Base-by-base conservation (phyloP, 1,140 invertebrate species). In the Drosophila sucinea region DNA sequence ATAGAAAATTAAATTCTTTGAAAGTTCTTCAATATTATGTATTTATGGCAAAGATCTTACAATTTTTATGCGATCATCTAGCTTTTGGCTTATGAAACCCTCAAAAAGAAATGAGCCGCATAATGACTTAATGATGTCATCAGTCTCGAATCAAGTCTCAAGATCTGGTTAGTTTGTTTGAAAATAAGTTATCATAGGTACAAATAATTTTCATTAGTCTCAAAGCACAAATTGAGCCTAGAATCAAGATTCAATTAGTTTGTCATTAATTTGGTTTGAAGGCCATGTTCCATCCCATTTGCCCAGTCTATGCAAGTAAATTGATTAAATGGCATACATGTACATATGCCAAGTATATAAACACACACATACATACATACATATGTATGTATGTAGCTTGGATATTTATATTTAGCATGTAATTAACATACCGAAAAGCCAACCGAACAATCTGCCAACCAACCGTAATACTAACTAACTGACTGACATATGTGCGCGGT, bases 301-400 rank as follows among this genome's bases (percentile, higher is more conserved):
- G 69, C 30, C 33, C 41, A 51, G 62, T 64, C 41, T 55, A 65
- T 69, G 54, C 38, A 61, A 72, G 81, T 82, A 72, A 75, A 85
- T 86, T 86, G 80, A 85, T 85, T 73, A 85, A 85, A 82, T 79
- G 68, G 74, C 72, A 62, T 69, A 47, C 55, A 56, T 44, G 76
- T 58, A 73, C 27, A 56, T 27, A 33, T 40, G 57, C 40, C 30
- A 57, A 40, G 38, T 33, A 58, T 56, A 65, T 70, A 78, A 70
- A 58, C 65, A 54, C 61, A 56, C 47, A 79, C 47, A 68, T 47
- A 70, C 11, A 23, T 41, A 70, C 25, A 47, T 32, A 40, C 23
- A 56, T 33, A 51, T 57, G 55, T 70, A 11, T 23, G 67, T 11
- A 56, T 63, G 51, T 76, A 60, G 63, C 32, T 5, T 58, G 30